Percentiles rank a stretch among this genome's conserved stretches.
These are phyloP conservation scores for Scopus umbretta DNA, from an alignment of 2,113 vertebrate genomes.

Conservation along the genomic window DNA sequence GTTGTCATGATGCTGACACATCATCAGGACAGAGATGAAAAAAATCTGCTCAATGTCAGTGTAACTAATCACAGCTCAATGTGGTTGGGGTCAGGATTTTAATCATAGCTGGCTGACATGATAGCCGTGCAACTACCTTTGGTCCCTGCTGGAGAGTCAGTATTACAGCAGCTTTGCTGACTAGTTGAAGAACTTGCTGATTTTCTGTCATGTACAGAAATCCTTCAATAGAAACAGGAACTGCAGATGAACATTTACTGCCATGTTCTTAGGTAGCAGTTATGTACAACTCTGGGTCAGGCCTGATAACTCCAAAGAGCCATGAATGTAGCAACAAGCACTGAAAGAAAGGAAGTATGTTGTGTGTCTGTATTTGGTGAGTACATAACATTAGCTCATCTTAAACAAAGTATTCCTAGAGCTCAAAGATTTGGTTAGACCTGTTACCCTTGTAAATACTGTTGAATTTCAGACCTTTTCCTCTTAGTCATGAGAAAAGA, in stretches of 20 bases:
- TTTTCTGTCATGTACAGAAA: background rate
- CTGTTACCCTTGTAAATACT: background rate
- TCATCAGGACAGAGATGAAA: background rate
- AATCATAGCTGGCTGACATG: background rate
- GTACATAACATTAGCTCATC: fast-evolving
- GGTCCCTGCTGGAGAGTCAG: background rate
- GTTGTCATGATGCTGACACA: background rate
- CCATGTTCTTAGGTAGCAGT: background rate
- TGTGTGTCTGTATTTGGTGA: background rate
- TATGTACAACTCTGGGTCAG: background rate
- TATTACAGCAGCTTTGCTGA: background rate
- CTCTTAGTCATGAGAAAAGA: background rate
- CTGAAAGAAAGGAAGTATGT: fast-evolving
- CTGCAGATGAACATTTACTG: background rate
- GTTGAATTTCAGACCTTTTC: background rate
- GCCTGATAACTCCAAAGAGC: background rate
- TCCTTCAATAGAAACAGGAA: background rate
- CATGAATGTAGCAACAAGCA: background rate
- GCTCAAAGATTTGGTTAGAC: background rate
- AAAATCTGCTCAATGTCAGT: background rate
- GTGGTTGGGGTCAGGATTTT: background rate
- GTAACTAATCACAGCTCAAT: no score
- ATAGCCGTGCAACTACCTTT: background rate
- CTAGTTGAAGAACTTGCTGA: background rate
- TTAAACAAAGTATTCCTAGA: background rate